A percentile compares a stretch with the other conserved stretches of the same genome.
Evolutionary conservation across 1,140 invertebrate genomes (phyloP).

Genomic region (Thaumetopoea pityocampa): DNA sequence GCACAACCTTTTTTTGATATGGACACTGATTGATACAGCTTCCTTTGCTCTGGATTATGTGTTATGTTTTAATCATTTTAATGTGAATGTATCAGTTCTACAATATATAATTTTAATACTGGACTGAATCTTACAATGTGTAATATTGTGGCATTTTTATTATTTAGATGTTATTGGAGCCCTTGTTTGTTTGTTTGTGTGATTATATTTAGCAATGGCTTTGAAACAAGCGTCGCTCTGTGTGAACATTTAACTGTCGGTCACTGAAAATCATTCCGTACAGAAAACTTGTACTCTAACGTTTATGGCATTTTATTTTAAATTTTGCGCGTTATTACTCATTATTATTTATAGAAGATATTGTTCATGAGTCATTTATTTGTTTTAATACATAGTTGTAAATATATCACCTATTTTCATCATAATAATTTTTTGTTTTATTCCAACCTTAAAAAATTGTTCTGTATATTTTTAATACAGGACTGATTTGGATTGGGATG

Average conservation of each 20-base stretch:
- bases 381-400: slow-evolving; percentile 56
- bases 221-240: slow-evolving; percentile 1
- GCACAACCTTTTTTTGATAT: too few species aligned
- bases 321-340: slow-evolving; percentile 50
- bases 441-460: slow-evolving; percentile 2
- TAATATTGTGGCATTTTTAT: slow-evolving; percentile 15
- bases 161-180: slow-evolving; percentile 8
- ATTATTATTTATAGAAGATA: slow-evolving; percentile 58
- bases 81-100: slow-evolving; percentile 9
- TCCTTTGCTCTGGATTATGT: too few species aligned
- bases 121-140: slow-evolving; percentile 10
- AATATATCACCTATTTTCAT: slow-evolving; percentile 70
- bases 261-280: slow-evolving; percentile 31
- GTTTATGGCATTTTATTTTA: slow-evolving; percentile 31
- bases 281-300: slow-evolving; percentile 22
- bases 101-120: slow-evolving; percentile 12
- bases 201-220: not conserved
- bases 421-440: slow-evolving; percentile 40
- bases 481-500: too few species aligned
- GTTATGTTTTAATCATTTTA: too few species aligned
- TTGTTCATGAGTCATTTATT: slow-evolving; percentile 64
- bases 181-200: slow-evolving; percentile 3
- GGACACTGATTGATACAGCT: too few species aligned
- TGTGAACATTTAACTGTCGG: not conserved
- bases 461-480: not conserved